phyloP scores from a whole-genome alignment of 2,888 invertebrate species.

The Ornithoptera priamus region DNA sequence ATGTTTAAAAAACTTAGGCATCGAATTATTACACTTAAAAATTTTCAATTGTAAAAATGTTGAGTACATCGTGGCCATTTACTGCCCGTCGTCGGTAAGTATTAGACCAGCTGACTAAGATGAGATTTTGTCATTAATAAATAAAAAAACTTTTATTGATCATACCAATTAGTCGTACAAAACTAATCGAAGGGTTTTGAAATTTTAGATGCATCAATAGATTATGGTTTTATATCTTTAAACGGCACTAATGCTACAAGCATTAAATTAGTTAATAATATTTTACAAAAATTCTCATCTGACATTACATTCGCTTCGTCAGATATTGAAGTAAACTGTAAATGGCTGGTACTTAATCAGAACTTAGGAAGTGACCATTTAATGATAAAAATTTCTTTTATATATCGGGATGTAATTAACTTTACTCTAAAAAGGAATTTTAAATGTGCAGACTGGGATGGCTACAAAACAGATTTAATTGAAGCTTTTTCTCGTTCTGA shows the following conservation, averaged over 20 bases:
- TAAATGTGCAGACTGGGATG: slow-evolving; percentile 14
- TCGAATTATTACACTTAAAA: slow-evolving; percentile 28
- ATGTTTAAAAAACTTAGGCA: slow-evolving; percentile 17
- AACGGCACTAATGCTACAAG: slow-evolving; percentile 21
- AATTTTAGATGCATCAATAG: slow-evolving; percentile 21
- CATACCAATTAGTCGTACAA: slow-evolving; percentile 20
- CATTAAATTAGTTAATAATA: slow-evolving; percentile 25
- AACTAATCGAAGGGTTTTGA: slow-evolving; percentile 30
- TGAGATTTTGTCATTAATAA: slow-evolving; percentile 25
- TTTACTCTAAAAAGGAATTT: slow-evolving; percentile 5
- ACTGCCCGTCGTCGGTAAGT: slow-evolving; percentile 30
- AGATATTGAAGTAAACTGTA: slow-evolving; percentile 26
- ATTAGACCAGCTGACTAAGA: slow-evolving; percentile 26
- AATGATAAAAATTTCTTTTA: slow-evolving; percentile 11
- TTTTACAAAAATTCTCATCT: slow-evolving; percentile 22
- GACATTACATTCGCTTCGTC: slow-evolving; percentile 28
- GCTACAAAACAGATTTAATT: slow-evolving; percentile 6
- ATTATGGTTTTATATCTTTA: slow-evolving; percentile 10
- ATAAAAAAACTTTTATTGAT: slow-evolving; percentile 25
- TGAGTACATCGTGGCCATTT: slow-evolving; percentile 31
- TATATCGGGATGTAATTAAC: background rate
- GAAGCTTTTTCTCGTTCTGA: background rate
- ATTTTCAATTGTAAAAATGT: slow-evolving; percentile 25
- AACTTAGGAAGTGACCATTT: slow-evolving; percentile 30
- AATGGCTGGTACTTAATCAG: slow-evolving; percentile 30